phyloP scores from a whole-genome alignment of 2,113 vertebrate genomes.

The Chionis minor region DNA sequence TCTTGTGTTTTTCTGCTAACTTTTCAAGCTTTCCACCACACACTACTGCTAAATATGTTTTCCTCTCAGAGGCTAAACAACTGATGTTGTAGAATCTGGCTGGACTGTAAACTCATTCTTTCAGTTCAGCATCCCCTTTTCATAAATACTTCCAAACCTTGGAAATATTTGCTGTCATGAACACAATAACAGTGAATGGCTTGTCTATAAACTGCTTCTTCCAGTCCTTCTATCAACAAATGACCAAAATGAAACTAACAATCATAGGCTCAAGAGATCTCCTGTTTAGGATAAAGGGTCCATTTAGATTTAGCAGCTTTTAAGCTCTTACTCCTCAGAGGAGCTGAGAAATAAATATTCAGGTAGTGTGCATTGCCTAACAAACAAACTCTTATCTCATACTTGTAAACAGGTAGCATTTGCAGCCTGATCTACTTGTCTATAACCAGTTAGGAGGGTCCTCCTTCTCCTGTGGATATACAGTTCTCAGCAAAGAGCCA shows the following conservation, averaged over 20 bases:
- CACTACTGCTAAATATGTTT: not conserved
- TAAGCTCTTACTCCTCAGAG: not conserved
- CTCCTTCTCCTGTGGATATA: not conserved
- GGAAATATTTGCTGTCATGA: not conserved
- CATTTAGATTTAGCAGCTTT: not conserved
- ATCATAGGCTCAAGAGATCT: not conserved
- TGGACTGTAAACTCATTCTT: not conserved
- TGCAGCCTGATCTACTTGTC: not conserved
- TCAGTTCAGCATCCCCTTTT: not conserved
- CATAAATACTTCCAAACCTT: not conserved
- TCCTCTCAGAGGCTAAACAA: not conserved
- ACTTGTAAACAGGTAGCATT: not conserved
- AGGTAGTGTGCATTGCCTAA: not conserved
- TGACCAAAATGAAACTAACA: not conserved
- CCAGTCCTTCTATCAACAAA: not conserved
- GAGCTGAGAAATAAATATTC: not conserved
- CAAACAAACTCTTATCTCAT: not conserved
- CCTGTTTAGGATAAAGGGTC: not conserved
- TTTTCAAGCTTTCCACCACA: not conserved
- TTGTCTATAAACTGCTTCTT: not conserved
- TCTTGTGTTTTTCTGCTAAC: not conserved
- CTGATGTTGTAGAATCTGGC: not conserved
- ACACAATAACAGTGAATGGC: not conserved
- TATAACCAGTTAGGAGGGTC: not conserved
- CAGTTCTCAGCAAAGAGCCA: not conserved